Percentiles rank a stretch among this genome's conserved stretches.
phyloP scores from a whole-genome alignment of 2,797 vertebrate genomes.

The Neostethus bicornis region DNA sequence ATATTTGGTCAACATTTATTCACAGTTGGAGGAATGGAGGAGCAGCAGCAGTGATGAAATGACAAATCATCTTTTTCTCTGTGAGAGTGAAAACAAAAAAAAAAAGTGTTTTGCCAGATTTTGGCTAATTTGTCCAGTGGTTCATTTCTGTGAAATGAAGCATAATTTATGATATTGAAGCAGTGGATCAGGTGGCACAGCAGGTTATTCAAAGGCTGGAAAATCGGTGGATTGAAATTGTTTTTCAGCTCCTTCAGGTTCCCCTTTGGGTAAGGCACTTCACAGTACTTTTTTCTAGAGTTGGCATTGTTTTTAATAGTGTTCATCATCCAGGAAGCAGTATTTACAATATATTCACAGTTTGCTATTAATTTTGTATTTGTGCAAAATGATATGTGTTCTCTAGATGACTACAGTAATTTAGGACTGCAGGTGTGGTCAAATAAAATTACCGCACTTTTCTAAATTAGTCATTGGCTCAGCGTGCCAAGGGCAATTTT shows the following conservation, averaged over 20 bases:
- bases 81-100: constrained; percentile 18
- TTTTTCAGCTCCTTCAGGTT: too few relatives aligned
- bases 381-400: constrained; percentile 12
- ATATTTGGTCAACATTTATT: constrained; percentile 68
- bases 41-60: constrained; percentile 38
- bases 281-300: too few relatives aligned
- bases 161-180: too few relatives aligned
- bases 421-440: constrained; percentile 39
- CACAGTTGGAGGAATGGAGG: constrained; percentile 40
- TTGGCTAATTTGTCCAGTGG: constrained; percentile 18
- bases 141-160: neutral
- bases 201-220: too few relatives aligned
- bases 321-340: neutral
- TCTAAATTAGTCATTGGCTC: constrained; percentile 32
- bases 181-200: too few relatives aligned
- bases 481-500: constrained; percentile 34
- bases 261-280: too few relatives aligned
- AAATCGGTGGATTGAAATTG: too few relatives aligned
- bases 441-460: constrained; percentile 57
- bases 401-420: constrained; percentile 44
- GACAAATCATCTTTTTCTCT: constrained; percentile 37
- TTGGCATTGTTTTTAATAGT: too few relatives aligned
- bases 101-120: constrained; percentile 16
- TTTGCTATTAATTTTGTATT: constrained; percentile 38
- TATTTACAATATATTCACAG: neutral